Base-by-base conservation (phyloP, 2,888 invertebrate species). In the Epirrita christyi region DNA sequence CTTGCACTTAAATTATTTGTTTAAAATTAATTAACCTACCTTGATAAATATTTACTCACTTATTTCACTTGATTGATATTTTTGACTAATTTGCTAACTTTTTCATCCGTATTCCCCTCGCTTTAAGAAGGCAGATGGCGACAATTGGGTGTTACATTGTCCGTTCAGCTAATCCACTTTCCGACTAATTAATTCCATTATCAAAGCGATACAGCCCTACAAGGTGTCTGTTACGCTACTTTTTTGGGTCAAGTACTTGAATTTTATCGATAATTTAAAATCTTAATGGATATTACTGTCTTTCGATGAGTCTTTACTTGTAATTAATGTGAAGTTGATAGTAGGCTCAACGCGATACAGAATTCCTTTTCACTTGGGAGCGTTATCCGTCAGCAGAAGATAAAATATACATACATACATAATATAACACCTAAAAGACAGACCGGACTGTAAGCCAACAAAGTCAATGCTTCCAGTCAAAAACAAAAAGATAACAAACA, bases 171-270 rank as follows among this genome's bases (percentile, higher is more conserved):
- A 84, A 88, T 85, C 80, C 77, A 80, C 77, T 83, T 83, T 79
- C 78, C 75, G 70, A 75, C 72, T 82, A 85, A 88, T 87, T 87
- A 85, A 85, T 81, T 76, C 70, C 69, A 75, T 80, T 80, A 83
- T 72, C 72, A 75, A 71, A 74, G 72, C 71, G 70, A 78, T 77
- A 76, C 74, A 73, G 75, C 79, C n/a, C 79, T 78, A 76, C 71
- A 76, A 73, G 71, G 69, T 58, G 71, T 70, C 74, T 78, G 75
- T 66, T 72, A 58, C 55, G 64, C 42, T 59, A 67, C 63, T 53
- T 66, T 71, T 71, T 67, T 59, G 63, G 60, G 59, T 54, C 38
- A 40, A 48, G 44, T 13, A 11, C 36, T 50, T 32, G 7, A n/a
- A 6, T 36, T 50, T 54, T 54, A 49, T 45, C 49, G 49, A 13